These are phyloP conservation scores for Cebidichthys violaceus DNA, from an alignment of 2,113 vertebrate genomes.

Conservation along the genomic window DNA sequence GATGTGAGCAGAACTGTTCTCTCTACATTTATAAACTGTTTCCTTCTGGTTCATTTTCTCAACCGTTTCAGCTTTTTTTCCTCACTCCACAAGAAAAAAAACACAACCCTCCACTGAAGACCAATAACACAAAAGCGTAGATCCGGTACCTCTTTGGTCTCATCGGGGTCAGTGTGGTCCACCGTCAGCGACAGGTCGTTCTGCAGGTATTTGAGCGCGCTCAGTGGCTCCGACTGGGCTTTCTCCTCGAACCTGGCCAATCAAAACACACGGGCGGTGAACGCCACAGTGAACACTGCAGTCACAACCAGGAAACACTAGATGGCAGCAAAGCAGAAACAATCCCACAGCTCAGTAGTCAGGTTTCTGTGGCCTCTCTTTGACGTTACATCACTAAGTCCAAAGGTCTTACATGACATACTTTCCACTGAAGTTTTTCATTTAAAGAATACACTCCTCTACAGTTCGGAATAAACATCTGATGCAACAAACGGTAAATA, in stretches of 20 bases:
- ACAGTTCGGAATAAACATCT: neutral
- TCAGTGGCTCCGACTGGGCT: slow-evolving; percentile 95
- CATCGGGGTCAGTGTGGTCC: slow-evolving; percentile 96
- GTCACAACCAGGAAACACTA: slow-evolving; percentile 46
- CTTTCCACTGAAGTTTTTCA: neutral
- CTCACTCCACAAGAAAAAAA: too few relatives aligned
- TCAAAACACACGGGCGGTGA: slow-evolving; percentile 18
- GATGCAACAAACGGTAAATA: neutral
- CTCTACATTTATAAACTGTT: neutral
- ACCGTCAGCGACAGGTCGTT: slow-evolving; percentile 97
- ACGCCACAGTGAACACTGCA: neutral
- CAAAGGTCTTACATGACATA: neutral
- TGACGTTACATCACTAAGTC: neutral
- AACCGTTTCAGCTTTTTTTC: neutral
- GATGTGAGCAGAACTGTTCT: neutral
- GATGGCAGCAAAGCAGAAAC: slow-evolving; percentile 56
- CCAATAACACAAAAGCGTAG: neutral
- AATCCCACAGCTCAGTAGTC: neutral
- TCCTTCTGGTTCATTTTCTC: neutral
- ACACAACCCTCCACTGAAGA: neutral
- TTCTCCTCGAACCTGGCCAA: slow-evolving; percentile 95
- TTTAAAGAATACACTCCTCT: neutral
- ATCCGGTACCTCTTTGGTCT: slow-evolving; percentile 94
- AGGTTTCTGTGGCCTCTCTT: neutral
- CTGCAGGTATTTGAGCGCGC: slow-evolving; percentile 96